Conservation (phyloP, 2,888 invertebrate genomes). For the Diloba caeruleocephala region DNA sequence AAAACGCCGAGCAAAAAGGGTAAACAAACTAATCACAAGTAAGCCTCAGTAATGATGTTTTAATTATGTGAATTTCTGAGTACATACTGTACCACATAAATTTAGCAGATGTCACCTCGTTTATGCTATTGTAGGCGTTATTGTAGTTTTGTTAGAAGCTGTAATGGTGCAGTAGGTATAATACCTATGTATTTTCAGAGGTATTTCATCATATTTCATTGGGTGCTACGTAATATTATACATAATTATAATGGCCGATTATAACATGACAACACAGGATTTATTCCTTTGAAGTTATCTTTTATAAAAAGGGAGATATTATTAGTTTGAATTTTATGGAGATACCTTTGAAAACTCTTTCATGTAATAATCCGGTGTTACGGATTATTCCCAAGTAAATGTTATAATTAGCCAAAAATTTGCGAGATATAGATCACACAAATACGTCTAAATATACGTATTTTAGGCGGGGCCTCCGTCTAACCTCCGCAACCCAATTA, state of each 20-base stretch:
- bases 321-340: conserved; percentile 43
- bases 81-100: conserved; percentile 1
- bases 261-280: conserved; percentile 22
- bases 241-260: too few relatives aligned
- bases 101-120: conserved; percentile 4
- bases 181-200: not conserved
- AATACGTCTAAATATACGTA: too few relatives aligned
- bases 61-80: conserved; percentile 38
- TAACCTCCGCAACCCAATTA: too few relatives aligned
- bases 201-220: conserved; percentile 3
- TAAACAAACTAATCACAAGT: conserved; percentile 48
- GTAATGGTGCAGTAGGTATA: not conserved
- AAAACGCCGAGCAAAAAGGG: conserved; percentile 46
- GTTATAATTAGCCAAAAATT: too few relatives aligned
- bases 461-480: too few relatives aligned
- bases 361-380: conserved; percentile 42
- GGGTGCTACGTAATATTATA: conserved; percentile 18
- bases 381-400: conserved; percentile 30
- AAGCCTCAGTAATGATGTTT: conserved; percentile 38
- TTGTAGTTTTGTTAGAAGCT: not conserved
- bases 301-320: conserved; percentile 19
- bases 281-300: conserved; percentile 22
- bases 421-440: too few relatives aligned
- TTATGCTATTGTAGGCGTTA: not conserved
- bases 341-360: conserved; percentile 33